Evolutionary conservation across 2,888 invertebrate genomes (phyloP), one percentile per base, ranked within the genome.

Genomic region (Gonocerus acuteangulatus): DNA sequence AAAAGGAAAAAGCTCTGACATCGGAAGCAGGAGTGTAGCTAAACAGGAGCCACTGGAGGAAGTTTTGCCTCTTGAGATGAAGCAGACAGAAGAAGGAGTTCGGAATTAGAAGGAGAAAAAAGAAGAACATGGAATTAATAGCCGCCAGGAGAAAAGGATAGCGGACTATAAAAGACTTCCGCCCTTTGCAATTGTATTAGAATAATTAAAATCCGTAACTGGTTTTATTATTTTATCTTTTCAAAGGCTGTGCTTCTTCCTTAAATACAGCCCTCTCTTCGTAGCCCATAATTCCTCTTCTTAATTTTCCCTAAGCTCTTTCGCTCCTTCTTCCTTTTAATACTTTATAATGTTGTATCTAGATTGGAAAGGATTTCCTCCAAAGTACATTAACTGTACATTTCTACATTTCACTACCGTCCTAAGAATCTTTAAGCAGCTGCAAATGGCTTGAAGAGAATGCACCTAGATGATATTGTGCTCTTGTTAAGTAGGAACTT

Each of bases 201-300:
- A 39, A 54, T 54, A 54, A 54, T 54, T 54, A 54, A 54, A 54
- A 54, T 54, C 54, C 54, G 42, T 54, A 54, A 54, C 54, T 54
- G 54, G 39, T 54, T 54, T 54, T 54, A 54, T 54, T 54, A 54
- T 54, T 54, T 54, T 54, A 54, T 54, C 54, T 54, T 54, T 54
- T 54, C 54, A 54, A 42, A 54, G 54, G 39, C 48, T 9, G 2
- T 19, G 16, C 51, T 21, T 51, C 2, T 34, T 36, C 13, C 51
- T 51, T 27, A 27, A 51, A 51, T 51, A 51, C 51, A 51, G 19
- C 32, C 51, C 34, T 27, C n/a, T n/a, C 9, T 34, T 22, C 49
- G 18, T 15, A 21, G n/a, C 15, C 54, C 54, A 42, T 54, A 54
- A 54, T 54, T 54, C 54, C 42, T 54, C 21, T 16, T 23, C 39